Evolutionary conservation across 2,113 vertebrate genomes (phyloP), one percentile per base, ranked within the genome.

Genomic region (Bubo blakistoni): DNA sequence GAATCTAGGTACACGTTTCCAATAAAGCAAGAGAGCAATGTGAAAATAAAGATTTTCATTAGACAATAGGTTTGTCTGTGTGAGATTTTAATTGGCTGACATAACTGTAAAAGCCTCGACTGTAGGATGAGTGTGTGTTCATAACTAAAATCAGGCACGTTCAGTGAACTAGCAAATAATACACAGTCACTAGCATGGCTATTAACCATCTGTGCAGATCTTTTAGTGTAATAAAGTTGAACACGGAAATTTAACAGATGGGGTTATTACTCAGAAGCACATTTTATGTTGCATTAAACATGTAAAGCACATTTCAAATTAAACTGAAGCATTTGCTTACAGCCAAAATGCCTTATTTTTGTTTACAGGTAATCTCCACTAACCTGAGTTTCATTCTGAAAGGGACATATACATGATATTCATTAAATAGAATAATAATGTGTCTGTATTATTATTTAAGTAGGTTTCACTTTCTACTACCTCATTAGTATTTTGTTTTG

Each of bases 181-280:
- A 57, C 40, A 24, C 32, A 79, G 90, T 55, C 91, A 42, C 59
- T 67, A 46, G 73, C 62, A n/a, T 0, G 0, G 86, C 93, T 88
- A 84, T 88, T 88, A 83, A 94, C 94, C 92, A 91, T 93, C 96
- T 97, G 91, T 11, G 25, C 82, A 44, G 65, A 71, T 49, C 61
- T 76, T 77, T 47, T 10, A 44, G 58, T 52, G 47, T 40, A 67
- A 34, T 61, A 59, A 67, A 92, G 40, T 25, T 84, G 94, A 94
- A 85, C 62, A 51, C 13, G 71, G 94, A 61, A 44, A 76, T 90
- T 55, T 90, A 59, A 42, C 74, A 91, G 88, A 93, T 29, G 47
- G 47, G 16, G 19, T 66, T 94, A 32, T 87, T 93, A 92, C 66
- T 91, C 47, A 59, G 80, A 67, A 91, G 55, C 6, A 13, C 6